These are phyloP conservation scores for Alosa sapidissima DNA, from an alignment of 2,797 vertebrate genomes.

Conservation along the genomic window DNA sequence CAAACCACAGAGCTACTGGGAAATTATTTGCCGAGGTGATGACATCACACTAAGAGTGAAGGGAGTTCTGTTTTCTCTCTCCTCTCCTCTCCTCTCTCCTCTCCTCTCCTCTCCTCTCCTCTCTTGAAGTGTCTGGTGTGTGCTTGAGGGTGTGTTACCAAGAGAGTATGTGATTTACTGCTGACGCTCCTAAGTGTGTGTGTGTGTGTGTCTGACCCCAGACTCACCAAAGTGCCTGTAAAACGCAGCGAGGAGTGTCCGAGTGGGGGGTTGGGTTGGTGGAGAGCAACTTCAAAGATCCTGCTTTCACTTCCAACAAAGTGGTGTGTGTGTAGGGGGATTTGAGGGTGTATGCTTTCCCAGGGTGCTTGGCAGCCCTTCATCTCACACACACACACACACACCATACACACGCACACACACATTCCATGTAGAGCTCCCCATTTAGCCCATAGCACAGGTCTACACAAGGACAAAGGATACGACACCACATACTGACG, in stretches of 20 bases:
- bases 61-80: no score
- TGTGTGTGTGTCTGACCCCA: constrained; percentile 45
- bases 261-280: not conserved
- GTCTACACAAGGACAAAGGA: no score
- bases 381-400: not conserved
- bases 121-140: not conserved
- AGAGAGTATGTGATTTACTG: not conserved
- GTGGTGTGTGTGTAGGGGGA: not conserved
- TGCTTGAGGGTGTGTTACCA: not conserved
- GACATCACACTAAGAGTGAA: no score
- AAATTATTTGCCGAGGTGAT: no score
- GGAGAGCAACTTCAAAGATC: constrained; percentile 43
- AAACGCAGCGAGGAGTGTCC: constrained; percentile 47
- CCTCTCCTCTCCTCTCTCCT: not conserved
- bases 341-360: not conserved
- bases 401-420: not conserved
- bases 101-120: not conserved
- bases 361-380: not conserved
- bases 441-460: no score
- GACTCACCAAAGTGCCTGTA: constrained; percentile 58
- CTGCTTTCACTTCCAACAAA: not conserved
- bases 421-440: not conserved
- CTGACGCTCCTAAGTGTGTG: not conserved
- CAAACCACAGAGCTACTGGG: no score
- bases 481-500: not conserved